Base-by-base conservation (phyloP, 1,140 invertebrate species). In the Drosophila gunungcola region DNA sequence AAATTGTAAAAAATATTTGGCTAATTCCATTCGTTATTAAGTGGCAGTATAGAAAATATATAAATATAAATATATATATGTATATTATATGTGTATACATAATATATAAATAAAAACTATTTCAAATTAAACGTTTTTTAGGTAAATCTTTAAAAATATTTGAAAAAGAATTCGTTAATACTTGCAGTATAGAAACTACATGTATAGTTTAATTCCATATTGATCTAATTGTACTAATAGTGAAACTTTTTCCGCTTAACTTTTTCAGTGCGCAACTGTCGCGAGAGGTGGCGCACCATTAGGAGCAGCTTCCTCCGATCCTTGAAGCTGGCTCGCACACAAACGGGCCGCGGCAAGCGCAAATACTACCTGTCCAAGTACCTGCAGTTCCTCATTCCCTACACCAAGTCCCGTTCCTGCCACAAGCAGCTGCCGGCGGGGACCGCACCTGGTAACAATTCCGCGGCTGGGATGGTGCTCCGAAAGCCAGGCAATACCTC, bases 301-400 rank as follows among this genome's bases (percentile, higher is more conserved):
- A 70, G 90, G 1, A 91, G 90, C 73, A 91, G 90, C 46, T 91
- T 91, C 53, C 56, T 91, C 52, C 90, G 90, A 16, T 91, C 90
- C 34, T 38, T 91, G 42, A 91, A 91, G 43, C 51, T 90, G 48
- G 81, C 86, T 1, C 83, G 90, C 45, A 91, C 90, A 29, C 81
- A 79, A 38, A 91, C 90, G 16, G 90, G 90, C 0, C 83, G 90
- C 2, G 90, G 90, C 21, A 91, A 91, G 62, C 86, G 90, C 41
- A 91, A 91, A 56, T 91, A 91, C 64, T 91, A 91, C 49, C 55
- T 91, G 16, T 91, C 86, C 34, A 91, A 91, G 48, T 91, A 91
- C 56, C 55, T 91, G 57, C 90, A 91, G 57, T 91, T 91, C 60
- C 70, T 91, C 1, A 85, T 91, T 57, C 90, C 90, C 34, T 91